Evolutionary conservation across 1,140 invertebrate genomes (phyloP).

Genomic region (Pinna nobilis): DNA sequence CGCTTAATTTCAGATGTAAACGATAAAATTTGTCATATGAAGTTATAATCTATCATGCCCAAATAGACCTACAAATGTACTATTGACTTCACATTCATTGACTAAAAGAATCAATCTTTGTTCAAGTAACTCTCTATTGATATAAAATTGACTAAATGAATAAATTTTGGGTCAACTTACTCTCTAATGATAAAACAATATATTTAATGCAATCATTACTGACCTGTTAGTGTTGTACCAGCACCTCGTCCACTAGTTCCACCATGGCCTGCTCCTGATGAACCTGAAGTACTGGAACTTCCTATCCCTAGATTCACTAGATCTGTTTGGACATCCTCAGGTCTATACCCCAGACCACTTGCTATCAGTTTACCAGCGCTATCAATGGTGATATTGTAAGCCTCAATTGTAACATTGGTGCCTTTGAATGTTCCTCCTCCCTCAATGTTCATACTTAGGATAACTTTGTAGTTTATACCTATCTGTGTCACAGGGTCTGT

Average conservation of each 20-base stretch:
- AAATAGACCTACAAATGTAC: too few relatives aligned
- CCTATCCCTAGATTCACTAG: conserved; percentile 55
- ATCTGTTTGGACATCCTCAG: conserved; percentile 37
- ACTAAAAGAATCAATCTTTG: too few relatives aligned
- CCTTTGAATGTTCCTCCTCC: conserved; percentile 59
- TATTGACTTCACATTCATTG: too few relatives aligned
- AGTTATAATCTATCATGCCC: too few relatives aligned
- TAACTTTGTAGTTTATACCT: conserved; percentile 43
- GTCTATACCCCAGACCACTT: conserved; percentile 53
- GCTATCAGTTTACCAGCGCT: conserved; percentile 61
- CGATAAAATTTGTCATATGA: too few relatives aligned
- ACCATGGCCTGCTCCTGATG: conserved; percentile 63
- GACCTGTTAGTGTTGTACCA: conserved; percentile 47
- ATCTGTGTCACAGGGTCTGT: conserved; percentile 50
- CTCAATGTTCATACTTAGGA: conserved; percentile 55
- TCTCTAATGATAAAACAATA: too few relatives aligned
- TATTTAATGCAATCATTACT: too few relatives aligned
- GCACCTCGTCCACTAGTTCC: conserved; percentile 59
- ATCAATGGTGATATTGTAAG: conserved; percentile 59
- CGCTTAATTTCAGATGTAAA: too few relatives aligned
- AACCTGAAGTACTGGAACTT: conserved; percentile 42
- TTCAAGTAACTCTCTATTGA: too few relatives aligned
- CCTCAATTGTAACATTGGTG: conserved; percentile 54
- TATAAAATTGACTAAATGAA: too few relatives aligned
- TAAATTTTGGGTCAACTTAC: too few relatives aligned